Conservation (phyloP, 2,888 invertebrate species). For the Thymelicus lineola region DNA sequence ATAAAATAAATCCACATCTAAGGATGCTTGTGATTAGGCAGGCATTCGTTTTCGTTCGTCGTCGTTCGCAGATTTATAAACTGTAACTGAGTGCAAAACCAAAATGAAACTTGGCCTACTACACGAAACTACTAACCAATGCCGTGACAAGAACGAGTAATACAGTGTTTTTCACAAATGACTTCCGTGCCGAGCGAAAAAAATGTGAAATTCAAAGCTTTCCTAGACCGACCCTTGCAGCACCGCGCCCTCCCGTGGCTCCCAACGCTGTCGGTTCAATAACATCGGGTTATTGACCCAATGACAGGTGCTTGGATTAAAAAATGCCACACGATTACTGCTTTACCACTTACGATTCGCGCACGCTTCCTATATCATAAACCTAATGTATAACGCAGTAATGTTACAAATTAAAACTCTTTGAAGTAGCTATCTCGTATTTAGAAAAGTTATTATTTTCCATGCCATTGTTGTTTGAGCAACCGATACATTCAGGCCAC, state of each 20-base stretch:
- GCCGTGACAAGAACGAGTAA: constrained; percentile 1
- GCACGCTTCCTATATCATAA: constrained; percentile 8
- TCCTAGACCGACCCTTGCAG: constrained; percentile 23
- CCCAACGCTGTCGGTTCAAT: constrained; percentile 52
- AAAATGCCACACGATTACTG: constrained; percentile 37
- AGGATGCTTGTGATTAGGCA: too few relatives aligned
- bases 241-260: constrained; percentile 34
- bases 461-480: constrained; percentile 23
- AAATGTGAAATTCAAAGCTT: constrained; percentile 25
- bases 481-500: constrained; percentile 29
- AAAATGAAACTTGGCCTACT: too few relatives aligned
- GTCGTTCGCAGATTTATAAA: too few relatives aligned
- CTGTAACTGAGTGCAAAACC: too few relatives aligned
- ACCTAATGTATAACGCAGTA: constrained; percentile 16
- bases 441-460: constrained; percentile 20
- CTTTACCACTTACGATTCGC: constrained; percentile 13
- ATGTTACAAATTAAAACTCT: constrained; percentile 26
- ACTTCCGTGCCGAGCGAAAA: constrained; percentile 4
- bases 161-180: neutral
- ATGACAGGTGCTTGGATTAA: constrained; percentile 49
- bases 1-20: too few relatives aligned
- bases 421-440: constrained; percentile 28
- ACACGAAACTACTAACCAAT: neutral
- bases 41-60: too few relatives aligned
- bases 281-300: constrained; percentile 57